Percentiles rank a stretch among this genome's conserved stretches.
phyloP scores from a whole-genome alignment of 2,888 invertebrate species.

The Rhingia rostrata region DNA sequence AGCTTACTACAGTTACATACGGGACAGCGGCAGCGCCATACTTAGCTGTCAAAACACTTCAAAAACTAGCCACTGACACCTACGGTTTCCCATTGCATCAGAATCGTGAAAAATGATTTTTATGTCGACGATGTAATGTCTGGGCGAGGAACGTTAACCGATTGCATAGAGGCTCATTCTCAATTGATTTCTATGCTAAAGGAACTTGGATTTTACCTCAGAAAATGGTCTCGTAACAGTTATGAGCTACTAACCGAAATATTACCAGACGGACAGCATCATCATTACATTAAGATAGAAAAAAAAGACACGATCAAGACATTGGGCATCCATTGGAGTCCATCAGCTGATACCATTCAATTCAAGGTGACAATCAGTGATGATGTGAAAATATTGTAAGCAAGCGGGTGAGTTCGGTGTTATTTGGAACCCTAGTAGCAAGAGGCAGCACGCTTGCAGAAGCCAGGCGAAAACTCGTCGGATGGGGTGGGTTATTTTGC shows the following conservation, averaged over 20 bases:
- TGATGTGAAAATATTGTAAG: background rate
- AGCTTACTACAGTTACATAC: too few relatives aligned
- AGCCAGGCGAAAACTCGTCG: too few relatives aligned
- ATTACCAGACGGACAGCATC: background rate
- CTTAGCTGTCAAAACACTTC: slow-evolving; percentile 15
- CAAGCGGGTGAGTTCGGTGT: too few relatives aligned
- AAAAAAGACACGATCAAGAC: slow-evolving; percentile 41
- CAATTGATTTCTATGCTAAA: slow-evolving; percentile 10
- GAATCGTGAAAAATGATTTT: slow-evolving; percentile 17
- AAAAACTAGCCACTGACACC: slow-evolving; percentile 6
- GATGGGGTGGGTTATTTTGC: too few relatives aligned
- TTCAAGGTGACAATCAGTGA: slow-evolving; percentile 8
- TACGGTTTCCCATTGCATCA: too few relatives aligned
- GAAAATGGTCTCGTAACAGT: slow-evolving; percentile 28
- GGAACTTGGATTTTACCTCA: slow-evolving; percentile 26
- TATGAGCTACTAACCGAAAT: slow-evolving; percentile 14
- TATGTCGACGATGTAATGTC: slow-evolving; percentile 32
- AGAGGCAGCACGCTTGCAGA: too few relatives aligned
- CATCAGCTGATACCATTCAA: slow-evolving; percentile 21
- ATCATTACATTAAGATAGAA: background rate
- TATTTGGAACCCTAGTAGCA: too few relatives aligned
- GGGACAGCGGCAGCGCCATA: too few relatives aligned
- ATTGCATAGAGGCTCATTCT: slow-evolving; percentile 2
- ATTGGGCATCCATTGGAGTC: slow-evolving; percentile 42
- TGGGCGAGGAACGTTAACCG: slow-evolving; percentile 8